Evolutionary conservation across 2,113 vertebrate genomes (phyloP), one percentile per base, ranked within the genome.

Genomic region (Peromyscus leucopus): DNA sequence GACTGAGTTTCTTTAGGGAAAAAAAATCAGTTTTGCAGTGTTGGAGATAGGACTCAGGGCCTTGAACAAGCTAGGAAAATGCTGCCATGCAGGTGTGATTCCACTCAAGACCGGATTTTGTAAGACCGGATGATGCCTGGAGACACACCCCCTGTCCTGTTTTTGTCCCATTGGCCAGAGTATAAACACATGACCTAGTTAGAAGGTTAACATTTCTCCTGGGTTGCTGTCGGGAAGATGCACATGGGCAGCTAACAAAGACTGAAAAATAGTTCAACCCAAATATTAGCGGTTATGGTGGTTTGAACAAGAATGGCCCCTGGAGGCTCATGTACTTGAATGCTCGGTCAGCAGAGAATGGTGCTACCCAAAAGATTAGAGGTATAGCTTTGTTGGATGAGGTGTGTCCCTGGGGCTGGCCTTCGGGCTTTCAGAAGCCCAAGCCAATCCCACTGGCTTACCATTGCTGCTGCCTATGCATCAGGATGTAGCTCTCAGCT

Each of bases 201-300:
- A 8, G 65, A 71, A 92, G 80, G 93, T 85, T n/a, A 67, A 33
- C 92, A 42, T 90, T 96, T 92, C 75, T 95, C 65, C 42, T 61
- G 28, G 59, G 71, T 48, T 28, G 39, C 51, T 5, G 7, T 59
- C 26, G 46, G 72, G 17, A 75, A 79, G 36, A 51, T 90, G 36
- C 36, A 72, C n/a, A 19, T 31, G 57, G n/a, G 78, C 36, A 88
- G 28, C 21, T 96, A 71, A 39, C 46, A 75, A 90, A 69, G 39
- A 90, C 39, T 93, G 19, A 96, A 90, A 92, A 96, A 92, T 65
- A 75, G 59, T 61, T 97, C 94, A 75, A 36, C 19, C 15, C 63
- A 94, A 90, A 55, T 92, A 83, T 75, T 90, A 13, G 57, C 31
- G 82, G 36, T 63, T 63, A 63, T 84, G 82, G 24, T 63, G 57